Evolutionary conservation across 1,140 invertebrate genomes (phyloP), one percentile per base, ranked within the genome.

Genomic region (Harlomillsia oculata): DNA sequence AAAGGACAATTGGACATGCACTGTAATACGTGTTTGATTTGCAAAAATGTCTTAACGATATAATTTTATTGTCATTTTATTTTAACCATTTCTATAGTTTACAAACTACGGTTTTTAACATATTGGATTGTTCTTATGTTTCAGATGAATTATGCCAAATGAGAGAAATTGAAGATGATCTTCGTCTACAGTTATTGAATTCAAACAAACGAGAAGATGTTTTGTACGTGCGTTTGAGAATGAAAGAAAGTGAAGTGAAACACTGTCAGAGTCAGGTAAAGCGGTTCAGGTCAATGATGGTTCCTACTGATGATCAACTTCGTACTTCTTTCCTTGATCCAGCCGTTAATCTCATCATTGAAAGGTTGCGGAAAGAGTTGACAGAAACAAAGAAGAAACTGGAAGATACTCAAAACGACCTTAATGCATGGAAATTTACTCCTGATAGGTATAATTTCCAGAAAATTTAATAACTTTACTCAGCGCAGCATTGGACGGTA

Each of bases 351-450:
- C 80, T 95, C 60, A 78, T 97, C 34, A 86, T 97, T 69, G 84
- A 94, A 72, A 82, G 84, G 71, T 80, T 98, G 70, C 83, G 89
- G 62, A 86, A 90, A 72, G 93, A 97, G 74, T 74, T 97, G 55
- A 83, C 89, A 52, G 81, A 84, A 36, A 87, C 87, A 9, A 90
- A 89, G 74, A 83, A 87, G 36, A 87, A 88, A 73, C 77, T 96
- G 53, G 92, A 97, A 73, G 92, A 97, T 75, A 96, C 91, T 23
- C 93, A 97, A 75, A 96, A 94, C 75, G 94, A 97, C 79, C 76
- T 97, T 23, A 89, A 87, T 57, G 94, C 94, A 1, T 98, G 94
- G 94, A 98, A 97, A 74, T 98, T 98, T 70, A 97, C 93, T 18
- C 90, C 94, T 28, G 94, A 98, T 74, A 96, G 71, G 67, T 65